Conservation (phyloP, 1,140 invertebrate species). For the Rhizoglyphus robini region DNA sequence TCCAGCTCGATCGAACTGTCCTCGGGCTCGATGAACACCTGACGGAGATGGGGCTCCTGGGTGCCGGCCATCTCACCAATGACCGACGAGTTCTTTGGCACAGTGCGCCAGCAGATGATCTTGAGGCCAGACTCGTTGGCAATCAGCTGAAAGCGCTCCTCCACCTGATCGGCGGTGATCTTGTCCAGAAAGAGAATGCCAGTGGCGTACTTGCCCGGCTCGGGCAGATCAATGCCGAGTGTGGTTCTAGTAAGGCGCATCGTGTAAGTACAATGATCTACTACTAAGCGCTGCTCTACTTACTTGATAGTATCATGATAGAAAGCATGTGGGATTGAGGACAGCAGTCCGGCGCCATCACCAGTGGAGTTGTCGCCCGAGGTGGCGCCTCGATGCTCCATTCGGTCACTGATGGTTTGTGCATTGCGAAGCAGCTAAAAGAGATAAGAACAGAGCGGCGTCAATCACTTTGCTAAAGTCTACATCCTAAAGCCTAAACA, state of each 20-base stretch:
- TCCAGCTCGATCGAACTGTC: slow-evolving; percentile 38
- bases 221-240: slow-evolving; percentile 63
- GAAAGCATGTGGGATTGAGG: slow-evolving; percentile 86
- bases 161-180: slow-evolving; percentile 59
- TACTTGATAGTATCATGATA: slow-evolving; percentile 69
- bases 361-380: slow-evolving; percentile 90
- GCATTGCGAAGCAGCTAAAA: slow-evolving; percentile 83
- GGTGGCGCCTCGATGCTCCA: slow-evolving; percentile 97
- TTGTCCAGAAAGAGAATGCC: slow-evolving; percentile 87
- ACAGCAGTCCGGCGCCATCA: slow-evolving; percentile 90
- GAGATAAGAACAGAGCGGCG: slow-evolving; percentile 20
- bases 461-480: slow-evolving; percentile 6
- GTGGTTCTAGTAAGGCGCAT: slow-evolving; percentile 51
- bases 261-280: neutral
- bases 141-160: slow-evolving; percentile 62
- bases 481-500: neutral
- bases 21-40: slow-evolving; percentile 61
- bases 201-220: slow-evolving; percentile 78
- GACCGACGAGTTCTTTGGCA: slow-evolving; percentile 64
- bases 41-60: slow-evolving; percentile 86
- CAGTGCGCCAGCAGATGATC: slow-evolving; percentile 77
- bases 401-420: slow-evolving; percentile 75
- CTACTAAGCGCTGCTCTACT: slow-evolving; percentile 22
- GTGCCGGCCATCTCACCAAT: slow-evolving; percentile 81
- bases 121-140: slow-evolving; percentile 62